These are phyloP conservation scores for Macroramphosus scolopax DNA, from an alignment of 2,797 vertebrate genomes.

Conservation along the genomic window DNA sequence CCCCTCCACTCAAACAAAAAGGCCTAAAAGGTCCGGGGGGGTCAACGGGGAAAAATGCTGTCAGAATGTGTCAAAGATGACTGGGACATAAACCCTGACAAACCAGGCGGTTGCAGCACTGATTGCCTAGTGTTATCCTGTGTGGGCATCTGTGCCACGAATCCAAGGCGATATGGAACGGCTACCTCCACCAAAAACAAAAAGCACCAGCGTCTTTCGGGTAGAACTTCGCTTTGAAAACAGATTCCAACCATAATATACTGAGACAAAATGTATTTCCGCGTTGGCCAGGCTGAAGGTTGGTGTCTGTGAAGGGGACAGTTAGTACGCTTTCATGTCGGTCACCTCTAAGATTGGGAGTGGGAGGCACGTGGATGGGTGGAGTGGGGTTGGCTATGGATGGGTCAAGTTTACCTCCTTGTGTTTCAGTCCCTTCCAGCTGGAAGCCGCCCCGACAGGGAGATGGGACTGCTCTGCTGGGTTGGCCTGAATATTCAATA, in stretches of 20 bases:
- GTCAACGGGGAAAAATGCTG: conserved; percentile 25
- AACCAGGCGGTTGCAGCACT: conserved; percentile 13
- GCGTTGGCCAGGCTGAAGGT: conserved; percentile 21
- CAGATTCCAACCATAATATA: conserved; percentile 23
- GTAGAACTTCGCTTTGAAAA: conserved; percentile 21
- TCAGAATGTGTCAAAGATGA: conserved; percentile 11
- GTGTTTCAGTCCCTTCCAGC: conserved; percentile 75
- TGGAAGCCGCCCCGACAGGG: conserved; percentile 71
- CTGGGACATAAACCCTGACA: conserved; percentile 2
- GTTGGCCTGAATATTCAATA: conserved; percentile 76
- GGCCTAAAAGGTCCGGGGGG: conserved; percentile 22
- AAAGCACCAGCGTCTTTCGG: conserved; percentile 22
- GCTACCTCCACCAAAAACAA: conserved; percentile 44
- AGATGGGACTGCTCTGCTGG: conserved; percentile 77
- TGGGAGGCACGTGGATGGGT: conserved; percentile 43
- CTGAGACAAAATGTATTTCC: conserved; percentile 19
- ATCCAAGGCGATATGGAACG: conserved; percentile 9
- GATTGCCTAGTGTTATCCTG: conserved; percentile 16
- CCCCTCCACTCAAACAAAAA: conserved; percentile 31
- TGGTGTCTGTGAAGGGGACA: conserved; percentile 29
- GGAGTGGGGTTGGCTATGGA: conserved; percentile 52
- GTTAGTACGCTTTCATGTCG: conserved; percentile 42
- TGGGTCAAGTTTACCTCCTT: conserved; percentile 73
- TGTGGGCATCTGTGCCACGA: conserved; percentile 15
- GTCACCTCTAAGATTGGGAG: conserved; percentile 41